Percentiles rank a stretch among this genome's conserved stretches.
Evolutionary conservation across 2,113 vertebrate species (phyloP).

Genomic region (Tetrao urogallus): DNA sequence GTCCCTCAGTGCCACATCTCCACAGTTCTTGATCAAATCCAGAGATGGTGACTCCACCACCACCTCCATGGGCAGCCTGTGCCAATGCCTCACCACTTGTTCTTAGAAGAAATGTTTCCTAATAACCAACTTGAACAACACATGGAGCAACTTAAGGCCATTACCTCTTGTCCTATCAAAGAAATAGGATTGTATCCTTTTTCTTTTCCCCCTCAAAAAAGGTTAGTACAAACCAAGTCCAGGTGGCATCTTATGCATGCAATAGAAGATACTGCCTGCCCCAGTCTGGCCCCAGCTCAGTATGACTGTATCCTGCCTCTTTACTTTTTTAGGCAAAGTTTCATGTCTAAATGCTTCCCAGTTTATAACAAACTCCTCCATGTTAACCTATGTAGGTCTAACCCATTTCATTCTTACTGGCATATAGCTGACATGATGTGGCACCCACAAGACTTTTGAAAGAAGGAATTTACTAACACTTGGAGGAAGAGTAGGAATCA

Average conservation of each 20-base stretch:
- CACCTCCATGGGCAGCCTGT: too few species aligned
- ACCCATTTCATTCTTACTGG: not conserved
- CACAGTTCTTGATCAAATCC: too few species aligned
- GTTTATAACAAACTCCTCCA: not conserved
- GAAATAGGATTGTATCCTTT: not conserved
- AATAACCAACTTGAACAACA: too few species aligned
- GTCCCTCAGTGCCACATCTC: too few species aligned
- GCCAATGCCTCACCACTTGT: too few species aligned
- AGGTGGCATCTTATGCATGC: not conserved
- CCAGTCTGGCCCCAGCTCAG: not conserved
- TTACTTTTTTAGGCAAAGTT: not conserved
- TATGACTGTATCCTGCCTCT: not conserved
- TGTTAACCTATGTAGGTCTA: not conserved
- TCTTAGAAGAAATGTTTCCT: too few species aligned
- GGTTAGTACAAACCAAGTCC: not conserved
- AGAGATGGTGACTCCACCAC: too few species aligned
- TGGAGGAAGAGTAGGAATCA: not conserved
- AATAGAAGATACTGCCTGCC: not conserved
- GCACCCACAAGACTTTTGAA: not conserved
- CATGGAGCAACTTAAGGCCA: too few species aligned
- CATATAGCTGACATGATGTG: not conserved
- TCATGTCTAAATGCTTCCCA: not conserved
- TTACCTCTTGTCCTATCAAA: too few species aligned
- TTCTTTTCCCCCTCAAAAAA: not conserved
- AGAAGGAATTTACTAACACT: not conserved